Conservation (phyloP, 64 coral and sea anemone genomes). For the Stichodactyla mertensii region DNA sequence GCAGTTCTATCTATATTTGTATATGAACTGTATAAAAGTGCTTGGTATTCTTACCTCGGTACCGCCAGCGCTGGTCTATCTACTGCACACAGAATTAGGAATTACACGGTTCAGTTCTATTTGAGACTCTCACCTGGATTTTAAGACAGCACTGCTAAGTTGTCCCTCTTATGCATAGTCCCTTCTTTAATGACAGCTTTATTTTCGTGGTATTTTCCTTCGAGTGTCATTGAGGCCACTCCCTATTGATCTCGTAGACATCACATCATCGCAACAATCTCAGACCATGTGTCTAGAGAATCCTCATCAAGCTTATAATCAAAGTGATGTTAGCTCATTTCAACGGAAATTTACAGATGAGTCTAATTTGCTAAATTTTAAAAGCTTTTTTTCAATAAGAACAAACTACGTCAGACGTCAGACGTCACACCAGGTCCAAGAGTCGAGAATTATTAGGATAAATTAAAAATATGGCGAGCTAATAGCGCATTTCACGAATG, state of each 20-base stretch:
- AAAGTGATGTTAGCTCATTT: background rate
- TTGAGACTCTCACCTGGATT: too few relatives aligned
- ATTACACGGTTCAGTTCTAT: background rate
- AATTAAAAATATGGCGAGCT: too few relatives aligned
- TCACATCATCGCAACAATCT: background rate
- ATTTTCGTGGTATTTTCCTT: background rate
- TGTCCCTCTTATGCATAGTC: background rate
- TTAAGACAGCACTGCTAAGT: background rate
- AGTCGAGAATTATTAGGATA: background rate
- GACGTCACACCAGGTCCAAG: background rate
- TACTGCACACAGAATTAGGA: too few relatives aligned
- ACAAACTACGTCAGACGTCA: background rate
- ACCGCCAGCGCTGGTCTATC: too few relatives aligned
- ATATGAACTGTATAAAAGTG: too few relatives aligned
- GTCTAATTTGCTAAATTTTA: background rate
- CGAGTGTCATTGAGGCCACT: background rate
- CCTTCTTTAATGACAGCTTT: background rate
- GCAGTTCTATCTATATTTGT: too few relatives aligned
- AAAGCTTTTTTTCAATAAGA: background rate
- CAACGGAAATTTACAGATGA: background rate
- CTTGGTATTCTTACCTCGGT: too few relatives aligned
- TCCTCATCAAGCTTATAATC: background rate
- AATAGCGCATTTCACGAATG: too few relatives aligned
- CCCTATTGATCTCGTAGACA: background rate
- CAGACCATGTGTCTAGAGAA: background rate